Conservation (phyloP, 2,888 invertebrate species). For the Ischnura elegans region DNA sequence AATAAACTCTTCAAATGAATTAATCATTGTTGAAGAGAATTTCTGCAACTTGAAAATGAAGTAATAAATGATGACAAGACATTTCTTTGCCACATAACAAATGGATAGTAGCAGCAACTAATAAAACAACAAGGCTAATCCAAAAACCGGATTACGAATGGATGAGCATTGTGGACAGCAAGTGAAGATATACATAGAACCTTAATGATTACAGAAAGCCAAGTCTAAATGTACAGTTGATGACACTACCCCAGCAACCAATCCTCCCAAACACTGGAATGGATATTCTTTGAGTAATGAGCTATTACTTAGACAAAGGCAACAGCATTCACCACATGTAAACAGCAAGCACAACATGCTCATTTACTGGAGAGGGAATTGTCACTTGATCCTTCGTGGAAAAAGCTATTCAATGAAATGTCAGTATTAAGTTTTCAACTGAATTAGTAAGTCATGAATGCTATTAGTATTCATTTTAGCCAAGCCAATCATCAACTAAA, state of each 20-base stretch:
- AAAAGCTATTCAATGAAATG: background rate
- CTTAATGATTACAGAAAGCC: background rate
- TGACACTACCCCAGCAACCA: slow-evolving; percentile 14
- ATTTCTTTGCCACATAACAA: background rate
- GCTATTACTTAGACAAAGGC: background rate
- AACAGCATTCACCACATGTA: slow-evolving; percentile 46
- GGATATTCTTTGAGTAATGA: background rate
- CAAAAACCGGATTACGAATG: background rate
- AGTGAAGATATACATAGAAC: slow-evolving; percentile 36
- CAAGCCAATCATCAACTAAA: background rate
- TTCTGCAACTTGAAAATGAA: background rate
- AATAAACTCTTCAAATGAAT: too few relatives aligned
- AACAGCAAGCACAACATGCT: slow-evolving; percentile 52
- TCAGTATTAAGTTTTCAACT: background rate
- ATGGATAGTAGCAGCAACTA: background rate
- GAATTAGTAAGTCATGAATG: background rate
- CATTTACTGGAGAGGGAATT: background rate
- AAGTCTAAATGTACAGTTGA: background rate
- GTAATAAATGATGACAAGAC: background rate
- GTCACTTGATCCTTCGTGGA: background rate
- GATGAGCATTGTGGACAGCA: slow-evolving; percentile 15
- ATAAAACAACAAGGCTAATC: background rate
- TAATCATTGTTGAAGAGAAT: background rate
- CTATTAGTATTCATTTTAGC: background rate
- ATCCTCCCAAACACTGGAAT: background rate